These are phyloP conservation scores for Gonioctena quinquepunctata DNA, from an alignment of 1,140 invertebrate species.

Conservation along the genomic window DNA sequence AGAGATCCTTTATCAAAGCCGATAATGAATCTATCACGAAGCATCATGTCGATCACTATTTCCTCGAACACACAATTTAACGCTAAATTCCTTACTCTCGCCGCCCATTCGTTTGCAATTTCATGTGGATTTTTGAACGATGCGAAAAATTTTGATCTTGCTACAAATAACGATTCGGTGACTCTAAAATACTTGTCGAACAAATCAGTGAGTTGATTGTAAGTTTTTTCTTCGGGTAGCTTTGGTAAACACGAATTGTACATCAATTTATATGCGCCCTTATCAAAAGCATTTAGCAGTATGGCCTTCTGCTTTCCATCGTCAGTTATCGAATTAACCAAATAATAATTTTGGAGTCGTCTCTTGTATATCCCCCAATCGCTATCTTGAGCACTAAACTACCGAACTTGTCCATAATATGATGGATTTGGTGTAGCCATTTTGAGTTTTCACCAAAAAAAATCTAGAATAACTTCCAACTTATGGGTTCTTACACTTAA, in stretches of 20 bases:
- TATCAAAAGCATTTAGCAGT: constrained; percentile 15
- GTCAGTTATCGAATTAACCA: constrained; percentile 6
- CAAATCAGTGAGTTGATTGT: constrained; percentile 5
- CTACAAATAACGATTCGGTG: constrained; percentile 1
- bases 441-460: too few relatives aligned
- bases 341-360: constrained; percentile 17
- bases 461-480: too few relatives aligned
- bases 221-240: constrained; percentile 24
- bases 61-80: constrained; percentile 12
- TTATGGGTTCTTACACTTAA: not conserved
- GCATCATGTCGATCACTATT: not conserved
- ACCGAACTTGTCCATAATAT: constrained; percentile 12
- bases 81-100: constrained; percentile 12
- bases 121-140: constrained; percentile 8
- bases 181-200: constrained; percentile 18
- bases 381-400: constrained; percentile 13
- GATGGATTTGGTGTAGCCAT: not conserved
- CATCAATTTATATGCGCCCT: constrained; percentile 22
- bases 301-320: constrained; percentile 6
- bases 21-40: constrained; percentile 3
- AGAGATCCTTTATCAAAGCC: constrained; percentile 10
- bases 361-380: constrained; percentile 23
- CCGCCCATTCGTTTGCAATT: constrained; percentile 20
- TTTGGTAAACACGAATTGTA: constrained; percentile 18
- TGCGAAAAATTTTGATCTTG: constrained; percentile 19